Evolutionary conservation across 2,797 vertebrate genomes (phyloP).

Genomic region (Syngnathus rostellatus): DNA sequence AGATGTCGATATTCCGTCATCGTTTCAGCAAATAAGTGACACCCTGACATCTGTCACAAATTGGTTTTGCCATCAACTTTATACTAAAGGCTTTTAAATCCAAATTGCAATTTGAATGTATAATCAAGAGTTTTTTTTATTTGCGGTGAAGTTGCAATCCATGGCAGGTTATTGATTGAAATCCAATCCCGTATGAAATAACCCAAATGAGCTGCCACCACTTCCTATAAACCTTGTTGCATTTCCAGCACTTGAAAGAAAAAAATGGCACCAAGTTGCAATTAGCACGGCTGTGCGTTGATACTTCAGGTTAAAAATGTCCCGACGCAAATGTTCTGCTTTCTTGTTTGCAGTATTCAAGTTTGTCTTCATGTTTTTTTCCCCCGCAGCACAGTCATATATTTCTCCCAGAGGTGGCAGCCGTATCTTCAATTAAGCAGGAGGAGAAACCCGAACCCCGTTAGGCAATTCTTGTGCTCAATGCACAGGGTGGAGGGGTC

Average conservation of each 20-base stretch:
- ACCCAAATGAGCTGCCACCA: neutral
- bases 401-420: conserved; percentile 24
- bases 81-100: too few relatives aligned
- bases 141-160: neutral
- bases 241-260: neutral
- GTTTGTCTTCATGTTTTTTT: conserved; percentile 5
- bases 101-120: neutral
- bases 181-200: conserved; percentile 21
- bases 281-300: neutral
- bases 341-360: conserved; percentile 12
- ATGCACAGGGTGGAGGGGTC: conserved; percentile 22
- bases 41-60: too few relatives aligned
- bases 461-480: conserved; percentile 36
- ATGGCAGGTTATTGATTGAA: conserved; percentile 24
- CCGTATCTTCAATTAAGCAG: conserved; percentile 42
- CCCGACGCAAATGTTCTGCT: neutral
- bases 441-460: conserved; percentile 27
- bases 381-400: conserved; percentile 11
- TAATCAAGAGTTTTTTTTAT: conserved; percentile 8
- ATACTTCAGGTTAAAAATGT: neutral
- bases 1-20: too few relatives aligned
- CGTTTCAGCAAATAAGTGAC: too few relatives aligned
- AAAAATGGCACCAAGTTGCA: neutral
- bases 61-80: too few relatives aligned
- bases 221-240: neutral